Conservation (phyloP, 2,888 invertebrate genomes). For the Andricus curvator region DNA sequence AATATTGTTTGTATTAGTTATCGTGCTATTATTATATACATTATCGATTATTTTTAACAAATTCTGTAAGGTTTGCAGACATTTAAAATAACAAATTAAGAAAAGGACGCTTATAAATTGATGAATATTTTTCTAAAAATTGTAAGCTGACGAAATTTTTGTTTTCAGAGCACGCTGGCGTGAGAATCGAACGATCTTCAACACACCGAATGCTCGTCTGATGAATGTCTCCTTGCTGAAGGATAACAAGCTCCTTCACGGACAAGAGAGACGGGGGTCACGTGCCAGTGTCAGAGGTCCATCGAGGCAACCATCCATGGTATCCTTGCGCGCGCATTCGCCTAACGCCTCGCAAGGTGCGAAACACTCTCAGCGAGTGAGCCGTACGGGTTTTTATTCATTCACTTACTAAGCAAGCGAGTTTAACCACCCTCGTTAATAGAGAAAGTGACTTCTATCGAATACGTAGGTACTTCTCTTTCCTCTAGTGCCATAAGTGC, state of each 20-base stretch:
- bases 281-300: conserved; percentile 89
- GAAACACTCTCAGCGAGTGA: conserved; percentile 77
- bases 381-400: conserved; percentile 77
- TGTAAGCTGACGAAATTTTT: conserved; percentile 2
- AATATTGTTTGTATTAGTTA: too few species aligned
- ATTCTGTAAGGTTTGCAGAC: too few species aligned
- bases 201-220: conserved; percentile 94
- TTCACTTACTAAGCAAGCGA: conserved; percentile 76
- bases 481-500: conserved; percentile 45
- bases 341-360: conserved; percentile 85
- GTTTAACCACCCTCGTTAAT: conserved; percentile 42
- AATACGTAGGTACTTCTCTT: conserved; percentile 55
- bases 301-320: conserved; percentile 91
- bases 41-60: too few species aligned
- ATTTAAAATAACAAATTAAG: too few species aligned
- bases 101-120: too few species aligned
- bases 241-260: conserved; percentile 89
- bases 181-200: conserved; percentile 95
- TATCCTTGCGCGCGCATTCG: conserved; percentile 90
- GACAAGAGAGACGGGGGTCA: conserved; percentile 89
- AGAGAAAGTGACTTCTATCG: conserved; percentile 58
- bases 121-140: too few species aligned
- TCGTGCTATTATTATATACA: too few species aligned
- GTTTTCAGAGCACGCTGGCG: conserved; percentile 91
- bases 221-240: conserved; percentile 93